Base-by-base conservation (phyloP, 2,888 invertebrate genomes). In the Lasioglossum lativentre region DNA sequence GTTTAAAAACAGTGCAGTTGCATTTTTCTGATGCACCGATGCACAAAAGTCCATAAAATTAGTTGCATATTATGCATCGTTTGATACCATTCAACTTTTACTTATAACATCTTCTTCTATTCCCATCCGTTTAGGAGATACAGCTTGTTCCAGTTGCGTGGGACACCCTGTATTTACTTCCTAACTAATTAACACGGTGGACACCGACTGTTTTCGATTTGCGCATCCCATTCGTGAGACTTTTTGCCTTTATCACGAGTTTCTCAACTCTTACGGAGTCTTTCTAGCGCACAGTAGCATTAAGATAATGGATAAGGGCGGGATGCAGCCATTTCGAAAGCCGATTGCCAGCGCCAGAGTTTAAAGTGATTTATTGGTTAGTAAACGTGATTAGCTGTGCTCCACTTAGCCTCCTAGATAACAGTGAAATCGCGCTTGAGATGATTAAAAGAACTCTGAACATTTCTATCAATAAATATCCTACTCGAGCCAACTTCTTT, bases 301-400 rank as follows among this genome's bases (percentile, higher is more conserved):
- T 30, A 16, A 30, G 63, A 63, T 30, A 30, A 63, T 16, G 63
- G 14, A 63, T 16, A 30, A 30, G 6, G 63, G 27, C 6, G 27
- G 30, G 63, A 63, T 63, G 16, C 63, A 63, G 63, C 63, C 30
- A 30, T 63, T 63, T 30, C 63, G 63, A 63, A 63, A 63, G 63
- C 16, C 27, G 27, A 63, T 63, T 30, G 63, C 63, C 63, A 56
- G 16, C 30, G 63, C 30, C 27, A 30, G 63, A 63, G 6, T 63
- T 63, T 30, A 19, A 63, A 30, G 16, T 63, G 30, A 63, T 30
- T 63, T 63, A 63, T 63, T 30, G 30, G 63, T 30, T 63, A 16
- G 30, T 30, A 30, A 30, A 30, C 16, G 63, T 30, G 63, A 63
- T 63, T 63, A 63, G 30, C 30, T 19, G 30, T 63, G 63, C 63